phyloP scores from a whole-genome alignment of 1,140 invertebrate species.

The Pseudomyrmex gracilis region DNA sequence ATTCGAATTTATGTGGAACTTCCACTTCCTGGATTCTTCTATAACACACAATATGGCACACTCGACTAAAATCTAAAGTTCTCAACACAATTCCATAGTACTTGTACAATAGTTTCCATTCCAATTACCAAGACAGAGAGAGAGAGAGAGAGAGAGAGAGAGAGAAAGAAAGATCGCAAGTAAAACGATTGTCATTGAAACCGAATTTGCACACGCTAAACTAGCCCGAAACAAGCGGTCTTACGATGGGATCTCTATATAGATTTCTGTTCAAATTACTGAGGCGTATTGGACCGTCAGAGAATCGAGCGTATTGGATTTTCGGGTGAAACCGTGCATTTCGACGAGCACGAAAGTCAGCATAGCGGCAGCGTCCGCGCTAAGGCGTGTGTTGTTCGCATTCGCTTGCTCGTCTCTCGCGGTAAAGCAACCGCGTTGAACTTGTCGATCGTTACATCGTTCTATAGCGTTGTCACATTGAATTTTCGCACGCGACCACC shows the following conservation, averaged over 20 bases:
- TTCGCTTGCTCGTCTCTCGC: conserved; percentile 17
- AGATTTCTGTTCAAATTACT: conserved; percentile 42
- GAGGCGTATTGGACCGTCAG: conserved; percentile 31
- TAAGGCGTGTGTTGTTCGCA: conserved; percentile 26
- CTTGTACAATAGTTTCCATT: conserved; percentile 43
- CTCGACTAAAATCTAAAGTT: conserved; percentile 28
- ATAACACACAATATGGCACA: background rate
- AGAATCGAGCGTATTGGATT: conserved; percentile 51
- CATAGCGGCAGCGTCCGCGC: background rate
- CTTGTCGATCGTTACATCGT: conserved; percentile 31
- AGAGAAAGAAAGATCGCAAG: background rate
- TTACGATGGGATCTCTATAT: conserved; percentile 2
- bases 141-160: no score
- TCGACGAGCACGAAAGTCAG: conserved; percentile 48
- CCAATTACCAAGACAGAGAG: background rate
- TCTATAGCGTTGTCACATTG: conserved; percentile 18
- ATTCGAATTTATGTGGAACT: background rate
- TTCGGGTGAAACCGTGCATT: conserved; percentile 52
- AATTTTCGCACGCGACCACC: conserved; percentile 32
- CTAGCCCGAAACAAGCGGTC: conserved; percentile 33
- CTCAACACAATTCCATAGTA: background rate
- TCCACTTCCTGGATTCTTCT: background rate
- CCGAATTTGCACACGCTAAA: conserved; percentile 21
- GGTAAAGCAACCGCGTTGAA: background rate
- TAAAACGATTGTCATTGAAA: conserved; percentile 11